phyloP scores from a whole-genome alignment of 2,888 invertebrate species.

The Drosophila nigritarsus region DNA sequence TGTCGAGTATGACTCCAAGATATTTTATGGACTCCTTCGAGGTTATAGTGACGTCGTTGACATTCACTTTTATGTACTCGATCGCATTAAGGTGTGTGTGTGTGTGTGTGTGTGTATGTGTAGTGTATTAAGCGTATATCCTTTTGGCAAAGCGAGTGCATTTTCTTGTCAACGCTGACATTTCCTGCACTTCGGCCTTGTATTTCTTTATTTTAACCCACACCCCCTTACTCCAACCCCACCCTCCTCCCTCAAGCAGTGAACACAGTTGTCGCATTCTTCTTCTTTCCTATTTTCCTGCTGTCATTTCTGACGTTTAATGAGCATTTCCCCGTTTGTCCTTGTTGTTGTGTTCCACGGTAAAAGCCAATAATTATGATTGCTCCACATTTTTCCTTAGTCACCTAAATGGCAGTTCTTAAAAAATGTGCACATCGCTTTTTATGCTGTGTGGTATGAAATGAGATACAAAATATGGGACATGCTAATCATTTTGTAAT shows the following conservation, averaged over 20 bases:
- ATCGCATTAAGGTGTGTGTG: too few species aligned
- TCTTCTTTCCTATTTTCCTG: slow-evolving; percentile 16
- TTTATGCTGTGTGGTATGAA: neutral
- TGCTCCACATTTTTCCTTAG: slow-evolving; percentile 58
- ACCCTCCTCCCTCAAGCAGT: neutral
- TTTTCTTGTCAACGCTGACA: slow-evolving; percentile 79
- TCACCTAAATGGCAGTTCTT: slow-evolving; percentile 8
- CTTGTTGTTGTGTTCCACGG: slow-evolving; percentile 17
- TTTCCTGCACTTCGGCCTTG: slow-evolving; percentile 79
- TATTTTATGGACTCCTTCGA: too few species aligned
- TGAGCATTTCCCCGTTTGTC: slow-evolving; percentile 60
- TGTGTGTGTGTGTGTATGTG: too few species aligned
- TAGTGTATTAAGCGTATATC: slow-evolving; percentile 67
- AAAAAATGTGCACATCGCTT: neutral
- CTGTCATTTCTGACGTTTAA: slow-evolving; percentile 69
- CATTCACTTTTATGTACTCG: too few species aligned
- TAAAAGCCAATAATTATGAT: slow-evolving; percentile 67
- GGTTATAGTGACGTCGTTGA: too few species aligned
- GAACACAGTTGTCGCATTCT: slow-evolving; percentile 14
- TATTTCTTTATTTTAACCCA: slow-evolving; percentile 39
- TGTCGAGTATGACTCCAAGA: too few species aligned
- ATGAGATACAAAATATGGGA: neutral
- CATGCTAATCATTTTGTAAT: neutral
- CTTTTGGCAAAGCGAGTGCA: slow-evolving; percentile 74
- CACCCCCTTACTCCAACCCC: neutral